phyloP scores from a whole-genome alignment of 2,113 vertebrate genomes.

The Theristicus caerulescens region DNA sequence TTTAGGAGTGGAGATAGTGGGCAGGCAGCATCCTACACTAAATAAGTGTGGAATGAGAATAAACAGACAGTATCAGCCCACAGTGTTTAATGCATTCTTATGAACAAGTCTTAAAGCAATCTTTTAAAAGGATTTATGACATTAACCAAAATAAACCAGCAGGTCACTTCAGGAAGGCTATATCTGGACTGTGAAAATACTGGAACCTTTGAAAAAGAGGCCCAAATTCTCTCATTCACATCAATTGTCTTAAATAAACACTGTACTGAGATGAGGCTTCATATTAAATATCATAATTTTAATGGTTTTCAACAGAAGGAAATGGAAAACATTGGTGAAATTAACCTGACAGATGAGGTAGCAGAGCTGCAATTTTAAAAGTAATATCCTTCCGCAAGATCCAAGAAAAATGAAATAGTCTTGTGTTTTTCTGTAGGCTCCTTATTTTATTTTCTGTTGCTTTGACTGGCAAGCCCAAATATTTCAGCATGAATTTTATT shows the following conservation, averaged over 20 bases:
- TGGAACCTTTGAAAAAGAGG: not conserved
- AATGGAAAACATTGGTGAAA: slow-evolving; percentile 50
- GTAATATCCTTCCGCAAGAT: slow-evolving; percentile 22
- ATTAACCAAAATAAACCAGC: not conserved
- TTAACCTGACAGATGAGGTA: slow-evolving; percentile 58
- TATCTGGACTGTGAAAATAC: not conserved
- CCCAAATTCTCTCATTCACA: not conserved
- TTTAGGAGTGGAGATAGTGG: not conserved
- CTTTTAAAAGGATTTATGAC: not conserved
- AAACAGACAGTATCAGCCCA: not conserved
- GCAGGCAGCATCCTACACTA: not conserved
- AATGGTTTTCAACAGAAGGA: slow-evolving; percentile 47
- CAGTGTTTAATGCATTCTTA: not conserved
- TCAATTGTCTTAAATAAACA: slow-evolving; percentile 49
- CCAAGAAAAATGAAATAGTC: slow-evolving; percentile 35
- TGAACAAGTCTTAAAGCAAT: not conserved
- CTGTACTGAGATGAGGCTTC: slow-evolving; percentile 9
- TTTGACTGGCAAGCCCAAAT: slow-evolving; percentile 57
- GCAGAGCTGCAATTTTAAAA: slow-evolving; percentile 26
- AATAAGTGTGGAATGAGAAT: not conserved
- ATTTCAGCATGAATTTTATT: slow-evolving; percentile 59
- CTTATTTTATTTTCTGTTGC: slow-evolving; percentile 62
- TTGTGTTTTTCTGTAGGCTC: slow-evolving; percentile 52
- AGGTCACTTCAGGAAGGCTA: not conserved
- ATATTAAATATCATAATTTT: slow-evolving; percentile 2